Conservation (phyloP, 2,888 invertebrate species). For the Ptilodon capucinus region DNA sequence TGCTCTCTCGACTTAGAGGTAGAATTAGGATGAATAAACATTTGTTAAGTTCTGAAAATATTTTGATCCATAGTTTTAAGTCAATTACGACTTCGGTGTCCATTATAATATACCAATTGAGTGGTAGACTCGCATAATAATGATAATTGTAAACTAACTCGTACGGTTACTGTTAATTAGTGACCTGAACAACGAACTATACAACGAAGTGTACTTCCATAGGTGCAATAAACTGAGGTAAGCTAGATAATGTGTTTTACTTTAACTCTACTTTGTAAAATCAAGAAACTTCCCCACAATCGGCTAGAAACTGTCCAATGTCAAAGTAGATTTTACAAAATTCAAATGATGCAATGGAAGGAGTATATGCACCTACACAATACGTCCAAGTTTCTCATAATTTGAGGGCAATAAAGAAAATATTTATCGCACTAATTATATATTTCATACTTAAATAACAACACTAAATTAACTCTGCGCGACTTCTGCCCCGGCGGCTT, state of each 20-base stretch:
- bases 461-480: conserved; percentile 31
- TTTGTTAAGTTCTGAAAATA: conserved; percentile 16
- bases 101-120: conserved; percentile 21
- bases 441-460: conserved; percentile 21
- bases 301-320: too few species aligned
- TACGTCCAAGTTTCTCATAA: too few species aligned
- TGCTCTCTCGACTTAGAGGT: conserved; percentile 30
- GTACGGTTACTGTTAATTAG: conserved; percentile 31
- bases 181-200: conserved; percentile 62
- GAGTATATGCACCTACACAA: too few species aligned
- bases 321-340: too few species aligned
- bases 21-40: conserved; percentile 20
- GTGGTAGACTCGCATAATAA: conserved; percentile 28
- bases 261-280: conserved; percentile 24
- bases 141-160: conserved; percentile 41
- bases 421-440: conserved; percentile 26
- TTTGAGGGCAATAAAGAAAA: background rate
- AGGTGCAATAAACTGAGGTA: conserved; percentile 80
- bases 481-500: conserved; percentile 37
- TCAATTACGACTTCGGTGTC: conserved; percentile 29
- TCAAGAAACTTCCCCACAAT: too few species aligned
- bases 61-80: conserved; percentile 28
- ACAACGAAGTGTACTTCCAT: conserved; percentile 79
- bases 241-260: conserved; percentile 45
- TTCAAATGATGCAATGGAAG: too few species aligned